Base-by-base conservation (phyloP, 2,888 invertebrate species). In the Sylvicola cinctus region DNA sequence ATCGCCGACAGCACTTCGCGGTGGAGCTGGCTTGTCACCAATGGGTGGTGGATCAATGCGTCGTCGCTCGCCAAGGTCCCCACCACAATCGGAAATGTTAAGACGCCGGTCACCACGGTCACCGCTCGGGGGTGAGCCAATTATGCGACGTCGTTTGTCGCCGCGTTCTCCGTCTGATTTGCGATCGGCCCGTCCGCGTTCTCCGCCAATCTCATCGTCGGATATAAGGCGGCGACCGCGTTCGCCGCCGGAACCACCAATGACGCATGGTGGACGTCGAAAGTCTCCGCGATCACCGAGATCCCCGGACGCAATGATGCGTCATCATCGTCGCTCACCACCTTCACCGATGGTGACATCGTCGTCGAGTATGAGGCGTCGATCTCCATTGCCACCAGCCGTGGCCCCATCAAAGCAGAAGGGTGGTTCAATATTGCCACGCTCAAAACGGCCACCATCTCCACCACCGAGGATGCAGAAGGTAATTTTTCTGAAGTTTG, bases 71-170 rank as follows among this genome's bases (percentile, higher is more conserved):
- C 33, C 15, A n/a, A 5, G 28, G 4, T 28, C 28, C 6, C 28
- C 28, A 11, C 12, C n/a, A 4, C 6, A 4, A 4, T 20, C 20
- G 5, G 45, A 48, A 38, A 43, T 43, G 31, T 58, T 45, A 49
- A 43, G 51, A 36, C 49, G 52, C 35, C 48, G 60, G 45, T 60
- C 48, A 36, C 62, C 57, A 40, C 61, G 53, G 46, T 65, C 48
- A 47, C 52, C 54, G 11, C 48, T 51, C 41, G 43, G 47, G 37
- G 50, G 20, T 20, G 20, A 20, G 5, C 8, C 20, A 48, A 28
- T 27, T 29, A 52, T 59, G 27, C 50, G 54, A 26, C 56, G 59
- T 40, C 58, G 61, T 14, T 54, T 59, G 41, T 55, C 60, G 33
- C 58, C 61, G 27, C 49, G 33, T 7, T 4, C 32, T 11, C n/a